These are phyloP conservation scores for Spheniscus mendiculus DNA, from an alignment of 2,113 vertebrate species.

Conservation along the genomic window DNA sequence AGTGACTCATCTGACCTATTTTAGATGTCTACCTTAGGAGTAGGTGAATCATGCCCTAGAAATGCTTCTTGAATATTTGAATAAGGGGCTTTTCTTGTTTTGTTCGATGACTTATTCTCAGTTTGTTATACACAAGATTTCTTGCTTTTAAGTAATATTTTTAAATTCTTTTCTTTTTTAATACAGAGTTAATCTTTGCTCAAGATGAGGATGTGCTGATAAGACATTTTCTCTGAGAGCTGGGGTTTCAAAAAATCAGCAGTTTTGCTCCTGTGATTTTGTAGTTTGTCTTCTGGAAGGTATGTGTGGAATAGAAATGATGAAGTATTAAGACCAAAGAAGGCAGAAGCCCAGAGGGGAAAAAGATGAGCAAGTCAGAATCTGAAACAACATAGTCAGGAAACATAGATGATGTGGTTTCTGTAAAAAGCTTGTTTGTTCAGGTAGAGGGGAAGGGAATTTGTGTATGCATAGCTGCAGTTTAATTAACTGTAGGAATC, in stretches of 20 bases:
- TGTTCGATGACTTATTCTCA: background rate
- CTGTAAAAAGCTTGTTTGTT: slow-evolving; percentile 35
- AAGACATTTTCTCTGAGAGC: background rate
- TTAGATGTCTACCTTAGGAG: background rate
- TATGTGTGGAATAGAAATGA: background rate
- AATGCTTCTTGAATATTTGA: background rate
- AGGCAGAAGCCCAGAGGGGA: background rate
- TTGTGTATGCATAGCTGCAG: background rate
- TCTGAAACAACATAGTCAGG: slow-evolving; percentile 31
- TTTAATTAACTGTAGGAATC: background rate
- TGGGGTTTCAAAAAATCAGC: background rate
- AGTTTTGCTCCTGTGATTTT: background rate
- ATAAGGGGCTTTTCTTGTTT: background rate
- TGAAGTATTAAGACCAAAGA: background rate
- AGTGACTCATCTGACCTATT: background rate
- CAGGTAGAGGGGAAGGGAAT: background rate
- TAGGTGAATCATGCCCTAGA: background rate
- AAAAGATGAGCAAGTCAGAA: slow-evolving; percentile 40
- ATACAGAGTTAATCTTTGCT: background rate
- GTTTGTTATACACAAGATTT: background rate
- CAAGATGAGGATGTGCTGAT: background rate
- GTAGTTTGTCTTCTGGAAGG: background rate
- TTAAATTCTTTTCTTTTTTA: background rate
- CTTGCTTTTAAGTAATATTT: background rate
- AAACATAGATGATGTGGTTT: slow-evolving; percentile 21